Base-by-base conservation (phyloP, 23 tunicate genomes). In the Clavelina lepadiformis region DNA sequence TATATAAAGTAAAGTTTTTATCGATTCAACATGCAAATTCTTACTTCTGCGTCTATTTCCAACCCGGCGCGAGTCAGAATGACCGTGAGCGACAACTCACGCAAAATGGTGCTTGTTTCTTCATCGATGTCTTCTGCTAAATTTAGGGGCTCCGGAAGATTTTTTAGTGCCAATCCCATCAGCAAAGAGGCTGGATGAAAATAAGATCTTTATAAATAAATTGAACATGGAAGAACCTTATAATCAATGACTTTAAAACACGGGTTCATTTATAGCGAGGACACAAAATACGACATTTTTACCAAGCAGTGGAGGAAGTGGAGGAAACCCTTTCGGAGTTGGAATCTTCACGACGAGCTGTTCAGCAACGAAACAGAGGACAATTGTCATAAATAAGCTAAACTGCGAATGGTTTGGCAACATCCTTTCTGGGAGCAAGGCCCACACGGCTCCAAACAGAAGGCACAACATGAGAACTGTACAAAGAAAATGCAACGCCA, bases 121-220 rank as follows among this genome's bases (percentile, higher is more conserved):
- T 33, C 63, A 19, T 75, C 36, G 50, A 83, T 83, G 67, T 83
- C 44, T 13, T 51, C 54, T 7, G 85, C 85, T 36, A 76, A 32
- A 55, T 74, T 76, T 21, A 53, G 30, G 24, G 79, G 79, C 4
- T 76, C 64, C 0, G 92, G 92, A 36, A 83, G 67, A 46, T 83
- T 83, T 24, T 36, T 34, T 55, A 83, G 60, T 20, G 76, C 72
- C 29, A 83, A 27, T n/a, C 92, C 92, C 72, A 61, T 83, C 29
- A 75, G 57, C 34, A 83, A 66, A 31, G 92, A 83, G 19, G 92
- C 92, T 83, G n/a, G n/a, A n/a, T n/a, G n/a, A n/a, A n/a, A n/a
- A n/a, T n/a, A n/a, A n/a, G n/a, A n/a, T n/a, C n/a, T n/a, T n/a
- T n/a, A n/a, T n/a, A n/a, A n/a, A n/a, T n/a, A n/a, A n/a, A n/a